A percentile compares a stretch with the other conserved stretches of the same genome.
Conservation (phyloP, 2,888 invertebrate genomes). For the Allophyes oxyacanthae region DNA sequence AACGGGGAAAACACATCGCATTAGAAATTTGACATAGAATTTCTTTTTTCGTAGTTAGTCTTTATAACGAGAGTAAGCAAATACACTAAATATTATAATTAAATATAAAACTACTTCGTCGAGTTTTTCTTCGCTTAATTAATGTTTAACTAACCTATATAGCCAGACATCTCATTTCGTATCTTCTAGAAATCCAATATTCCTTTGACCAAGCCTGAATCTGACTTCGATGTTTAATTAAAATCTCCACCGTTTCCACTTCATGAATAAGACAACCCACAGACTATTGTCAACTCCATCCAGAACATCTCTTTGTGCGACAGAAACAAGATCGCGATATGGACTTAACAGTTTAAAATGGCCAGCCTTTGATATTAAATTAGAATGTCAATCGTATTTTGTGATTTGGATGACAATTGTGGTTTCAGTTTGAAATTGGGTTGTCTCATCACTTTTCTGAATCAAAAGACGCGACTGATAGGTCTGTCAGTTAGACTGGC, state of each 20-base stretch:
- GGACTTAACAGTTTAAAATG: constrained; percentile 39
- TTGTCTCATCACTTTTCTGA: constrained; percentile 7
- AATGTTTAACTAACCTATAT: no score
- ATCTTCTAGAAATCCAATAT: neutral
- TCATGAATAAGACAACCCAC: constrained; percentile 26
- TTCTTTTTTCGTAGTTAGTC: no score
- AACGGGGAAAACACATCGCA: no score
- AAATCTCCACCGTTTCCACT: constrained; percentile 16
- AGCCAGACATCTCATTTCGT: neutral
- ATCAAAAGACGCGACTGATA: neutral
- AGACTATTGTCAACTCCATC: constrained; percentile 40
- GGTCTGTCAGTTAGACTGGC: constrained; percentile 3
- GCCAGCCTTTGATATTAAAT: constrained; percentile 43
- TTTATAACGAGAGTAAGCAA: no score
- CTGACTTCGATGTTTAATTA: constrained; percentile 27
- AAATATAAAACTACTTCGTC: no score
- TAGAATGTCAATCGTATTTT: constrained; percentile 44
- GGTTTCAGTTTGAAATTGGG: constrained; percentile 7
- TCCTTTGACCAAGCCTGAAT: constrained; percentile 3
- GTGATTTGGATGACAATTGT: constrained; percentile 1
- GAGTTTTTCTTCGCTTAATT: no score
- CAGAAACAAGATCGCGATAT: constrained; percentile 52
- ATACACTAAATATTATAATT: no score
- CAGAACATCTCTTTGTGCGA: constrained; percentile 47
- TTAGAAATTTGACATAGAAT: no score